Percentiles rank a stretch among this genome's conserved stretches.
phyloP scores from a whole-genome alignment of 2,113 vertebrate species.

The Dolichotis patagonum region DNA sequence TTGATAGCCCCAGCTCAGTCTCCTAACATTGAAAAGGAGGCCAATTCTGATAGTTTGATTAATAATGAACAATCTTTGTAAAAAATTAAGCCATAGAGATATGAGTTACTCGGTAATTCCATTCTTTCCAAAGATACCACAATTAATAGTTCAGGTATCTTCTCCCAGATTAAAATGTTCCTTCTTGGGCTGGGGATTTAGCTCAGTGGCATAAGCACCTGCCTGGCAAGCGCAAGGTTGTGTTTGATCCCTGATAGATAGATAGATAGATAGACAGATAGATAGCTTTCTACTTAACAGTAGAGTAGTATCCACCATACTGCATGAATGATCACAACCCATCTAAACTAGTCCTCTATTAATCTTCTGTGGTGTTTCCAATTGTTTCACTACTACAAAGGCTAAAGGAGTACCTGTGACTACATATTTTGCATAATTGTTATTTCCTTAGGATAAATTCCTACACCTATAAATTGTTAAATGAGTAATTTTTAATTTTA shows the following conservation, averaged over 20 bases:
- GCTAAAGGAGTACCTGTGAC: neutral
- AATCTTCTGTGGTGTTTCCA: neutral
- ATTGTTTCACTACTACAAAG: constrained; percentile 25
- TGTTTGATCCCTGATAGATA: too few relatives aligned
- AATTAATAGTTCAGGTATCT: neutral
- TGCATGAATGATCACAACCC: neutral
- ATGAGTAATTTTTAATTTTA: neutral
- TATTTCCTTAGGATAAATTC: constrained; percentile 31
- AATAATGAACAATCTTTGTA: neutral
- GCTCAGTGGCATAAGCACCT: too few relatives aligned
- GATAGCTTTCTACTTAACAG: constrained; percentile 15
- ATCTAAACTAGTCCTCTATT: constrained; percentile 5
- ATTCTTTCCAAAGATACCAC: constrained; percentile 2
- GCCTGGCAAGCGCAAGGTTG: too few relatives aligned
- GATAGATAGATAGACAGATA: too few relatives aligned
- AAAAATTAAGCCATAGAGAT: neutral
- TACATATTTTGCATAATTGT: constrained; percentile 26
- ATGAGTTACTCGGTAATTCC: neutral
- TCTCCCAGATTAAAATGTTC: constrained; percentile 28
- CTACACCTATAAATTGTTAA: neutral
- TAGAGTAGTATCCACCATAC: neutral
- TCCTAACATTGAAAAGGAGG: neutral
- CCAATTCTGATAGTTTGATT: neutral
- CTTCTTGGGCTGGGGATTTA: too few relatives aligned
- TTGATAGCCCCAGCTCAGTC: neutral